A percentile compares a stretch with the other conserved stretches of the same genome.
phyloP scores from a whole-genome alignment of 2,888 invertebrate genomes.

The Thereva nobilitata region DNA sequence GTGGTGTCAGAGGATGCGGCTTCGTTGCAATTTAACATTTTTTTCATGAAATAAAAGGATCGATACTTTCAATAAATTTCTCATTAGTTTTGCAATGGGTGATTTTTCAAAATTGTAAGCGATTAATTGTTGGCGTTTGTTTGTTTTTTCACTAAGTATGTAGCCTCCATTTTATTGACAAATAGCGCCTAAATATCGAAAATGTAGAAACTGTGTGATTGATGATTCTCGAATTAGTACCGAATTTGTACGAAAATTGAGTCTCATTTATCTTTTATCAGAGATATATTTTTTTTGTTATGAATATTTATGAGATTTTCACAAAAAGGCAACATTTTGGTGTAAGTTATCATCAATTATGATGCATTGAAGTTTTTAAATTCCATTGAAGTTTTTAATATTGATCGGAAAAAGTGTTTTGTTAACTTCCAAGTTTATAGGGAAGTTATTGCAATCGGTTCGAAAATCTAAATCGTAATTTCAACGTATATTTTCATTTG shows the following conservation, averaged over 20 bases:
- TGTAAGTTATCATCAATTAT: neutral
- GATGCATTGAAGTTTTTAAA: too few relatives aligned
- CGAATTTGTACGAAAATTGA: slow-evolving; percentile 26
- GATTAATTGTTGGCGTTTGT: slow-evolving; percentile 20
- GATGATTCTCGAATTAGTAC: slow-evolving; percentile 33
- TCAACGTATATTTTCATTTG: too few relatives aligned
- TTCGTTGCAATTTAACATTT: slow-evolving; percentile 19
- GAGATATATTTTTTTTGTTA: neutral
- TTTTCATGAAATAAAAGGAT: slow-evolving; percentile 6
- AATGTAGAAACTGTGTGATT: slow-evolving; percentile 8
- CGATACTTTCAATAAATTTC: slow-evolving; percentile 28
- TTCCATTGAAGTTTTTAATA: too few relatives aligned
- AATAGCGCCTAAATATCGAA: slow-evolving; percentile 13
- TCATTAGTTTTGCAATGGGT: slow-evolving; percentile 33
- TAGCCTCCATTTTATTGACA: slow-evolving; percentile 21
- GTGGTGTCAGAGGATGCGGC: slow-evolving; percentile 24
- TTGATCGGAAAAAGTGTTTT: too few relatives aligned
- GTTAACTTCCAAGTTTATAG: too few relatives aligned
- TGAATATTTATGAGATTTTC: slow-evolving; percentile 27
- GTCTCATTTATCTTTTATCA: slow-evolving; percentile 19
- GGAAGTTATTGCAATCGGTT: too few relatives aligned
- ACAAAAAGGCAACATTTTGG: slow-evolving; percentile 6
- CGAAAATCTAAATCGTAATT: too few relatives aligned
- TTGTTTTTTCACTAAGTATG: slow-evolving; percentile 25
- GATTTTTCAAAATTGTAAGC: slow-evolving; percentile 30